A percentile compares a stretch with the other conserved stretches of the same genome.
These are phyloP conservation scores for Dilophus febrilis DNA, from an alignment of 2,888 invertebrate genomes.

Conservation along the genomic window DNA sequence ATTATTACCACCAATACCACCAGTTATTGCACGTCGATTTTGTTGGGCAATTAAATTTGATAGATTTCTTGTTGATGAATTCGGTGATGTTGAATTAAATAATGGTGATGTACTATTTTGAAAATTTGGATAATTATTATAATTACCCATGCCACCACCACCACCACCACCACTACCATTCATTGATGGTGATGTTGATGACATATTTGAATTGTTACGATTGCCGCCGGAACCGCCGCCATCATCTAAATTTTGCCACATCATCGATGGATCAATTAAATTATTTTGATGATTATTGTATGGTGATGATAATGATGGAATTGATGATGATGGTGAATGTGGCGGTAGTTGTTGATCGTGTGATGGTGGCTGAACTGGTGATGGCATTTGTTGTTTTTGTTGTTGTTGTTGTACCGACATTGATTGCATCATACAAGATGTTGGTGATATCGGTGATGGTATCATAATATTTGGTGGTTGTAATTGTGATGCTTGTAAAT, in stretches of 20 bases:
- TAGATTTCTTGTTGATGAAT: too few species aligned
- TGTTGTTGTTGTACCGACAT: not conserved
- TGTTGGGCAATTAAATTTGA: conserved; percentile 7
- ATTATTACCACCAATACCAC: conserved; percentile 3
- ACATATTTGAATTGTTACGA: not conserved
- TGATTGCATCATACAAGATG: not conserved
- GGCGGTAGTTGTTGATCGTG: not conserved
- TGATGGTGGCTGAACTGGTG: not conserved
- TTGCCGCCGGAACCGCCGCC: conserved; percentile 2
- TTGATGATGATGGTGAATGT: not conserved
- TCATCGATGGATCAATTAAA: not conserved
- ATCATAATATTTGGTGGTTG: not conserved
- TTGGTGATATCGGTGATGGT: not conserved
- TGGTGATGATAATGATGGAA: not conserved
- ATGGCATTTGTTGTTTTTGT: not conserved
- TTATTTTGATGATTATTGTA: not conserved
- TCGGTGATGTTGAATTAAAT: not conserved
- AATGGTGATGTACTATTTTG: not conserved
- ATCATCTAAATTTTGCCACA: conserved; percentile 13
- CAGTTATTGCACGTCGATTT: conserved; percentile 10
- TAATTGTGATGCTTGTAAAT: too few species aligned
- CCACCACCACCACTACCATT: conserved; percentile 1
- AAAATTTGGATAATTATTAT: conserved; percentile 10
- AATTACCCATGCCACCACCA: conserved; percentile 10
- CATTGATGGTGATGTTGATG: not conserved